phyloP scores from a whole-genome alignment of 2,888 invertebrate species.

The Andrena camellia region DNA sequence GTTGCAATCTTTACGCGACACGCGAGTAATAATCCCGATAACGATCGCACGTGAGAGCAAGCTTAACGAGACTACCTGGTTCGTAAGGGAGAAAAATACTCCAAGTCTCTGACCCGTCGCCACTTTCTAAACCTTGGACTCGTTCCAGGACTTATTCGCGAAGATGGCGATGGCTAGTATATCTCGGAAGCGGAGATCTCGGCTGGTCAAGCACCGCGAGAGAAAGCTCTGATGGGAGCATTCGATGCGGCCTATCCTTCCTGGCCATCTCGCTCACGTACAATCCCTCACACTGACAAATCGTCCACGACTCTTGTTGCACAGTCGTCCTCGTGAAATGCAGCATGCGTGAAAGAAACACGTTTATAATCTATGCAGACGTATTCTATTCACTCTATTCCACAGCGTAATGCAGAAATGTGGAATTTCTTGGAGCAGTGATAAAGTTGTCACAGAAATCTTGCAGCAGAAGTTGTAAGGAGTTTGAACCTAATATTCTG shows the following conservation, averaged over 20 bases:
- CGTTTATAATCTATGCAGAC: too few relatives aligned
- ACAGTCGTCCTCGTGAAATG: too few relatives aligned
- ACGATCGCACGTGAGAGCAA: conserved; percentile 41
- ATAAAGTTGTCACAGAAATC: too few relatives aligned
- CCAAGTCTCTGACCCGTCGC: conserved; percentile 32
- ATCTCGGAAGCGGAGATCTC: conserved; percentile 32
- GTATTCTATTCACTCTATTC: too few relatives aligned
- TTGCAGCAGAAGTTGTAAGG: too few relatives aligned
- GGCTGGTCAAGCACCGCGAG: neutral
- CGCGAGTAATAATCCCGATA: conserved; percentile 41
- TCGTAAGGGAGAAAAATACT: conserved; percentile 22
- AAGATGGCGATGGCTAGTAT: conserved; percentile 3
- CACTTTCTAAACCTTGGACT: conserved; percentile 67
- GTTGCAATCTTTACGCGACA: conserved; percentile 18
- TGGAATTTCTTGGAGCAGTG: too few relatives aligned
- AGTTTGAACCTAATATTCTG: too few relatives aligned
- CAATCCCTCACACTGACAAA: too few relatives aligned
- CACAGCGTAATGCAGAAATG: too few relatives aligned
- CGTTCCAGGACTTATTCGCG: conserved; percentile 39
- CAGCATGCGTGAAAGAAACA: too few relatives aligned
- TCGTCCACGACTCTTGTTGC: too few relatives aligned
- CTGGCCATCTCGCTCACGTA: neutral
- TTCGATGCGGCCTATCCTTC: neutral
- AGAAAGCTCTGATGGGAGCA: conserved; percentile 40
- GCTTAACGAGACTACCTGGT: conserved; percentile 17